A percentile compares a stretch with the other conserved stretches of the same genome.
phyloP scores from a whole-genome alignment of 2,797 vertebrate genomes.

The Coregonus ussuriensis region DNA sequence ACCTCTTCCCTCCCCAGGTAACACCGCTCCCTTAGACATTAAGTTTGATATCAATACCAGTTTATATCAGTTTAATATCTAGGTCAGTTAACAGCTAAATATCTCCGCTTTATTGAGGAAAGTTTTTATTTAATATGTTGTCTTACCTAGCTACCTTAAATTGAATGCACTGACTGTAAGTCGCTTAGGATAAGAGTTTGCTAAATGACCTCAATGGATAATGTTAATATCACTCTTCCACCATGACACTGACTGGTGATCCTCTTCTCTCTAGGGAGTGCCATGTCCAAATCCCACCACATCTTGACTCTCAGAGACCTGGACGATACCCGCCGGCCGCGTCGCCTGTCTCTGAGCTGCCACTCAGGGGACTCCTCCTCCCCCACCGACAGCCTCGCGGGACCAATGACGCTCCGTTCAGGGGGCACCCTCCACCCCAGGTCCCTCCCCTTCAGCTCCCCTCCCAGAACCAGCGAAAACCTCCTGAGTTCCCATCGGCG shows the following conservation, averaged over 20 bases:
- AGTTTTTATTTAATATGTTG: not conserved
- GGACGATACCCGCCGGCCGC: slow-evolving; percentile 82
- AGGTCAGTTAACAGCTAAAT: not conserved
- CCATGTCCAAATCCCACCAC: slow-evolving; percentile 79
- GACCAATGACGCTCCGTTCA: slow-evolving; percentile 59
- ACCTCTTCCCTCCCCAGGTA: slow-evolving; percentile 88
- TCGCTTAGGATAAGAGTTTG: not conserved
- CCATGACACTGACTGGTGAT: not conserved
- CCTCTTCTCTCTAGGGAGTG: slow-evolving; percentile 53
- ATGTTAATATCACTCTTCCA: not conserved
- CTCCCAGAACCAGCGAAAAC: slow-evolving; percentile 60
- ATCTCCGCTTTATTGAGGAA: not conserved
- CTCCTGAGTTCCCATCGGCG: slow-evolving; percentile 56
- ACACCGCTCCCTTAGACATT: slow-evolving; percentile 14
- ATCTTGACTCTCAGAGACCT: slow-evolving; percentile 86
- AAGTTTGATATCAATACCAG: no score
- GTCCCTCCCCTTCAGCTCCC: slow-evolving; percentile 66
- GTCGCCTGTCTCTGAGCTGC: slow-evolving; percentile 77
- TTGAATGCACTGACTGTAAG: not conserved
- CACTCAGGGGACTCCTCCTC: slow-evolving; percentile 71
- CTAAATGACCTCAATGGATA: not conserved
- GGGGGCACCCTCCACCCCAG: slow-evolving; percentile 59
- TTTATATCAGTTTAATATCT: not conserved
- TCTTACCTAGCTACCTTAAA: not conserved
- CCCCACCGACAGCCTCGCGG: slow-evolving; percentile 59